These are phyloP conservation scores for Caenorhabditis imperialis DNA, from an alignment of 2,888 invertebrate species.

Conservation along the genomic window DNA sequence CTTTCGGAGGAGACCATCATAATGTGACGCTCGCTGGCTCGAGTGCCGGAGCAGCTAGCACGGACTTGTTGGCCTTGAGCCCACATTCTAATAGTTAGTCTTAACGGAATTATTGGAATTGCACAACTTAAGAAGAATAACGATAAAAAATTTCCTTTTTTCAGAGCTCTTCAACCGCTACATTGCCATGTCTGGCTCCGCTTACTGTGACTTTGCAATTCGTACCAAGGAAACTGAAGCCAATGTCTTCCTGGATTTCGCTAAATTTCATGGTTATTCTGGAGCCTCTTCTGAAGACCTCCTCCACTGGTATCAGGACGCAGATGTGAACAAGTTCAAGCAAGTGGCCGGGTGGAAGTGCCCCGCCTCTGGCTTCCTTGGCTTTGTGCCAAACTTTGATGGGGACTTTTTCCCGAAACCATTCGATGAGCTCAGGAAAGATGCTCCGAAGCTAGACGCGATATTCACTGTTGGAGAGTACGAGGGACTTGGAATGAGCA, in stretches of 20 bases:
- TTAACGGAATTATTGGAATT: too few species aligned
- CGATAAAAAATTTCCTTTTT: too few species aligned
- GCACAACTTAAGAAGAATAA: too few species aligned
- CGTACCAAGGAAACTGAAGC: conserved; percentile 29
- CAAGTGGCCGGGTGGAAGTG: too few species aligned
- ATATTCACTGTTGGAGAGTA: conserved; percentile 53
- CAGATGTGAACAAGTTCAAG: conserved; percentile 16
- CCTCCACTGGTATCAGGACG: conserved; percentile 35
- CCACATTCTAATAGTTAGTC: conserved; percentile 66
- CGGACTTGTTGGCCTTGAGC: conserved; percentile 60
- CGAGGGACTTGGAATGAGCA: conserved; percentile 65
- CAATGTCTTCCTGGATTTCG: conserved; percentile 44
- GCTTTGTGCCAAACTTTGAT: conserved; percentile 60
- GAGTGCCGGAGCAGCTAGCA: conserved; percentile 67
- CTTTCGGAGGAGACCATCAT: conserved; percentile 72
- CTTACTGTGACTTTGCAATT: conserved; percentile 51
- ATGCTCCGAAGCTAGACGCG: conserved; percentile 49
- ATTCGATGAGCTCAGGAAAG: conserved; percentile 56
- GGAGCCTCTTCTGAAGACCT: conserved; percentile 29
- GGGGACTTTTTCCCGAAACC: too few species aligned
- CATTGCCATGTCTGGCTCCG: conserved; percentile 49
- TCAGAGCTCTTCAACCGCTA: conserved; percentile 23
- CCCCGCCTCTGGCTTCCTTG: too few species aligned
- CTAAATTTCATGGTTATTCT: conserved; percentile 43
- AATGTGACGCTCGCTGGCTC: conserved; percentile 75